Base-by-base conservation (phyloP, 2,797 vertebrate genomes). In the Sebastiscus tertius region DNA sequence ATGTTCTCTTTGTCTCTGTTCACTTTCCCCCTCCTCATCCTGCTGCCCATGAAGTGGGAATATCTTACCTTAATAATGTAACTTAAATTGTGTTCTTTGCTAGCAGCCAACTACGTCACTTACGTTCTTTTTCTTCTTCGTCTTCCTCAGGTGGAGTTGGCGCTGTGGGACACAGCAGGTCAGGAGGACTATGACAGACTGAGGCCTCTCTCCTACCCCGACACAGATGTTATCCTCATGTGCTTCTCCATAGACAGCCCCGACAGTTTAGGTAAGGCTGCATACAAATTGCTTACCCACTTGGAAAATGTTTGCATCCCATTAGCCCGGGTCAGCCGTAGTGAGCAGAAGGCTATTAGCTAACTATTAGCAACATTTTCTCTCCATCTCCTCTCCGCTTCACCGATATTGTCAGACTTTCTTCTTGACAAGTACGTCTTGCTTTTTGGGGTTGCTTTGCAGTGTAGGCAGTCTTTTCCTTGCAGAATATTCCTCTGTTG, bases 171-270 rank as follows among this genome's bases (percentile, higher is more conserved):
- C 88, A 99, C 98, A 2, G 98, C 98, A 0, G 98, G 98, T 31
- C 98, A 99, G 90, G 98, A 99, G 91, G 98, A 99, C 94, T 99
- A 99, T 0, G 98, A 99, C 90, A 88, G 98, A 54, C 94, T 99
- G 93, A 95, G 98, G 83, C 98, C 98, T 10, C 97, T 99, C 82
- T 99, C 98, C 0, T 99, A 99, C 91, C 98, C 98, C 0, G 98
- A 99, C 94, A 99, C 98, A 0, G 98, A 99, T 0, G 98, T 99
- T 62, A 99, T 99, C 90, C 97, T 99, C 84, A 99, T 99, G 98
- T 99, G 98, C 90, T 99, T 99, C 82, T 99, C 98, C 69, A 97
- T 99, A 61, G 98, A 99, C 91, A 99, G 98, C 92, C 98, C 98
- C 0, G 98, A 99, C 82, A 99, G 98, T 93, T 97, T 99, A 67